Conservation (phyloP, 2,797 vertebrate genomes). For the Poliocrania exsul region DNA sequence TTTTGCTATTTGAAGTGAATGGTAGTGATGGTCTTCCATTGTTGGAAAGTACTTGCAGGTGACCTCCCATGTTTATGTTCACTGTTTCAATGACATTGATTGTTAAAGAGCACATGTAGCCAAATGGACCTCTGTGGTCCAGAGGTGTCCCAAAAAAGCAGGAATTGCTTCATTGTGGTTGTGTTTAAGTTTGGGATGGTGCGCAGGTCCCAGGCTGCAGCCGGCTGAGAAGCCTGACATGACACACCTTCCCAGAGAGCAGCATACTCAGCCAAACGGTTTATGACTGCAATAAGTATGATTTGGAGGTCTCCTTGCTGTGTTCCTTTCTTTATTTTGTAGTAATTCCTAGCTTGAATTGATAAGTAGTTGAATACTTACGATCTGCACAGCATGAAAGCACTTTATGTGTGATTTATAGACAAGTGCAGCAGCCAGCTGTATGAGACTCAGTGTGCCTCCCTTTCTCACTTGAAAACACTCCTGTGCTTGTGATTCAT, state of each 20-base stretch:
- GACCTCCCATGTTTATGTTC: background rate
- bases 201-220: background rate
- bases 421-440: background rate
- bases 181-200: background rate
- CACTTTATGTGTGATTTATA: accelerated
- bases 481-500: background rate
- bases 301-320: background rate
- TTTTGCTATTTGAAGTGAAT: background rate
- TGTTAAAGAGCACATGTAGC: background rate
- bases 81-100: background rate
- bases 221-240: accelerated
- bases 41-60: background rate
- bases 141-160: background rate
- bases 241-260: background rate
- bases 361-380: background rate
- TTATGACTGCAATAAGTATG: background rate
- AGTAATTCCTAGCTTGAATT: background rate
- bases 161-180: background rate
- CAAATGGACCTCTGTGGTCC: background rate
- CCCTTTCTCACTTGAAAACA: background rate
- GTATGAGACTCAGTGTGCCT: background rate
- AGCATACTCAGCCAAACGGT: background rate
- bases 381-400: background rate
- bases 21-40: background rate
- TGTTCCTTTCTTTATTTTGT: background rate